Percentiles rank a stretch among this genome's conserved stretches.
phyloP scores from a whole-genome alignment of 2,888 invertebrate species.

The Hydriomena furcata region DNA sequence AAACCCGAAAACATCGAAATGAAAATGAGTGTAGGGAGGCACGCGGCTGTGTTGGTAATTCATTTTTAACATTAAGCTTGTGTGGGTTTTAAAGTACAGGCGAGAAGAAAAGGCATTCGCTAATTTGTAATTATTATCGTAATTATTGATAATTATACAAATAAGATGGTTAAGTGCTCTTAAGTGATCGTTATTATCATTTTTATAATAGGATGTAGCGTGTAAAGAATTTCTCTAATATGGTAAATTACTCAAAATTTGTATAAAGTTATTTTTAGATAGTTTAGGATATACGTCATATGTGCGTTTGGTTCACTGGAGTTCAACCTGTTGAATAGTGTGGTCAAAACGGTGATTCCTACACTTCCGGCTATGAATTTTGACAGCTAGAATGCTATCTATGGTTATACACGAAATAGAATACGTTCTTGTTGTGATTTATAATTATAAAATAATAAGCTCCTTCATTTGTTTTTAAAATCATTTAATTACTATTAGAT shows the following conservation, averaged over 20 bases:
- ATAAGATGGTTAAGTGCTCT: neutral
- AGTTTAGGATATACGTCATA: no score
- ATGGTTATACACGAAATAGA: no score
- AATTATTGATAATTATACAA: conserved; percentile 17
- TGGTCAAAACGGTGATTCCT: neutral
- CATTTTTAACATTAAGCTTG: conserved; percentile 82
- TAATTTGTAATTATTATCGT: conserved; percentile 36
- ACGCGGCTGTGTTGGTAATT: conserved; percentile 79
- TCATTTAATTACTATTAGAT: no score
- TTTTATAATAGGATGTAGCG: no score
- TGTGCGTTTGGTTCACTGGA: neutral
- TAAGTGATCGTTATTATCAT: no score
- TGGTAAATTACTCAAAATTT: no score
- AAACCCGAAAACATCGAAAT: conserved; percentile 85
- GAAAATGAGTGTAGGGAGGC: conserved; percentile 82
- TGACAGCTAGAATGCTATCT: neutral
- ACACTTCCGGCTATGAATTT: neutral
- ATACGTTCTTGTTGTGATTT: no score
- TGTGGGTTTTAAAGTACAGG: conserved; percentile 83
- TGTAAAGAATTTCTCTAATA: no score
- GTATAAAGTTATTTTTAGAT: no score
- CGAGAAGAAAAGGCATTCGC: conserved; percentile 35
- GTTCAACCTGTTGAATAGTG: conserved; percentile 1
- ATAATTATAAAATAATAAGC: no score
- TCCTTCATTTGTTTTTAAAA: no score